phyloP scores from a whole-genome alignment of 2,797 vertebrate species.

The Pseudomugil tenellus region DNA sequence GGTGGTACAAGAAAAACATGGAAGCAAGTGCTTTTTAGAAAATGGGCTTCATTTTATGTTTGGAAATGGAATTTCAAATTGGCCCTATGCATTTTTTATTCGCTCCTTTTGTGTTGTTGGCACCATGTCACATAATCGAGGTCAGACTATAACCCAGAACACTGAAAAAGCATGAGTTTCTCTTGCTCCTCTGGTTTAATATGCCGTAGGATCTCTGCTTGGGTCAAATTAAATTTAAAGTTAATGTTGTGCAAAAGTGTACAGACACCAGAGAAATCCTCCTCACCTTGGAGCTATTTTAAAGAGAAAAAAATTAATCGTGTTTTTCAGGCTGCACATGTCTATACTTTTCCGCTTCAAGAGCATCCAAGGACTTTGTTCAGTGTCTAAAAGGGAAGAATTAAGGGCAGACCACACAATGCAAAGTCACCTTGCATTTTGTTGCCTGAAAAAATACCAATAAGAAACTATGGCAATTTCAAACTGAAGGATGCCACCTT shows the following conservation, averaged over 20 bases:
- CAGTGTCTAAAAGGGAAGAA: conserved; percentile 11
- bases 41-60: conserved; percentile 6
- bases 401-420: conserved; percentile 14
- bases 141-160: conserved; percentile 18
- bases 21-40: neutral
- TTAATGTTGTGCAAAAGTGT: neutral
- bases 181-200: conserved; percentile 15
- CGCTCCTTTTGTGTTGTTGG: conserved; percentile 16
- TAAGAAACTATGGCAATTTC: neutral
- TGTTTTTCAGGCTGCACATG: conserved; percentile 7
- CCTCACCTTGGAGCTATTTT: neutral
- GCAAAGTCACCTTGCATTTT: conserved; percentile 42
- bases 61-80: conserved; percentile 35
- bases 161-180: conserved; percentile 13
- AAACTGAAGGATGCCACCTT: neutral
- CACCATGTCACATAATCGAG: conserved; percentile 14
- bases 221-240: conserved; percentile 17
- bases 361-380: conserved; percentile 28
- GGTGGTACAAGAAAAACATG: conserved; percentile 25
- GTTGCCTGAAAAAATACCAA: conserved; percentile 22
- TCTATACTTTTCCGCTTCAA: conserved; percentile 18
- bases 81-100: conserved; percentile 13
- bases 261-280: conserved; percentile 2
- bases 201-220: neutral
- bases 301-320: neutral